These are phyloP conservation scores for Perdita meconis DNA, from an alignment of 2,888 invertebrate species.

Conservation along the genomic window DNA sequence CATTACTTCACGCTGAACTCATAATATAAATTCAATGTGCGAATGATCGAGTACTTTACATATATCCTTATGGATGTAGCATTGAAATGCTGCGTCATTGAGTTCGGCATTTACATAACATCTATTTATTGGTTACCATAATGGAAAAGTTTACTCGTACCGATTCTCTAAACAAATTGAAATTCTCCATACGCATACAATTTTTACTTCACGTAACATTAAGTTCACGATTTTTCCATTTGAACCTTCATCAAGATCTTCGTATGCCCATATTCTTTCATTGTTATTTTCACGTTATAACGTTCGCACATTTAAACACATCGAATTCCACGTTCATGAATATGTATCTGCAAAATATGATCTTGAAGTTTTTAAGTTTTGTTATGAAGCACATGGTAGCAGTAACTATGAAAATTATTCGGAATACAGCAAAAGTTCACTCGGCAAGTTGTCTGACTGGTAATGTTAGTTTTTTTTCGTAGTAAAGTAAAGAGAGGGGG, in stretches of 20 bases:
- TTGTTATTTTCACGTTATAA: constrained; percentile 1
- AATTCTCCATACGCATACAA: constrained; percentile 10
- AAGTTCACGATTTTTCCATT: constrained; percentile 18
- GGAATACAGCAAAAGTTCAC: background rate
- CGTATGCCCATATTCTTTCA: background rate
- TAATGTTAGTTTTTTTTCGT: background rate
- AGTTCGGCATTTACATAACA: background rate
- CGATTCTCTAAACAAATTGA: constrained; percentile 7
- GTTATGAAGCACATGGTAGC: no score
- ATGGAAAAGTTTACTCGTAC: constrained; percentile 19
- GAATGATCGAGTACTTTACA: background rate
- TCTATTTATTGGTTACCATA: background rate
- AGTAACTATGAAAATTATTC: background rate
- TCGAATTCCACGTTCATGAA: background rate
- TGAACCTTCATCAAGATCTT: constrained; percentile 23
- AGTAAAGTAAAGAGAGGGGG: background rate
- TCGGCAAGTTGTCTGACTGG: background rate
- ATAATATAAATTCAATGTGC: background rate
- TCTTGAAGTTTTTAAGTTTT: no score
- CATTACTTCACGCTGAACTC: no score
- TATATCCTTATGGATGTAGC: background rate
- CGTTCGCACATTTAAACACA: background rate
- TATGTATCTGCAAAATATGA: no score
- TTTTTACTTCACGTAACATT: constrained; percentile 9
- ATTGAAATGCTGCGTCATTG: background rate